Conservation (phyloP, 2,888 invertebrate species). For the Oxytorus armatus region DNA sequence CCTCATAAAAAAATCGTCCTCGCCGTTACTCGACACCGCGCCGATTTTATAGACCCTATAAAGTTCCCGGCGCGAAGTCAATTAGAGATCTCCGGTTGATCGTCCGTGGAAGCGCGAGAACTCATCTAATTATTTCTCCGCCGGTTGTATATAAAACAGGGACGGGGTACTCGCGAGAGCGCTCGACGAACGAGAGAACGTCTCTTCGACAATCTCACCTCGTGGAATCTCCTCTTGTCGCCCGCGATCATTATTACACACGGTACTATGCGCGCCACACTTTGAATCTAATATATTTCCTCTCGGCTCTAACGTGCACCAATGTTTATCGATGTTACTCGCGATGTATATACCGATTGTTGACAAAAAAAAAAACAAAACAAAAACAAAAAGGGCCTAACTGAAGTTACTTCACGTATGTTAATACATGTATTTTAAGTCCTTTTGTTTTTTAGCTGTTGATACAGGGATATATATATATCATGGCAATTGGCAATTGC, state of each 20-base stretch:
- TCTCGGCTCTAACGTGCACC: constrained; percentile 32
- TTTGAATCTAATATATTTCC: constrained; percentile 11
- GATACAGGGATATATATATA: not conserved
- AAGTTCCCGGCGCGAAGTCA: constrained; percentile 52
- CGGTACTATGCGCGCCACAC: too few relatives aligned
- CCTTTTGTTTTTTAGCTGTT: too few relatives aligned
- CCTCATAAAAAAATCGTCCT: constrained; percentile 18
- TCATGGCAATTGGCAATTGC: constrained; percentile 39
- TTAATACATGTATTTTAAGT: too few relatives aligned
- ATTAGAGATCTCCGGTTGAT: constrained; percentile 50
- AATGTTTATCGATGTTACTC: constrained; percentile 12
- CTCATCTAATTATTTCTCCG: constrained; percentile 49
- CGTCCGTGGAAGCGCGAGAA: constrained; percentile 38
- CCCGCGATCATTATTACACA: not conserved
- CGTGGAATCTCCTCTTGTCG: not conserved
- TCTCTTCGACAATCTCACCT: not conserved
- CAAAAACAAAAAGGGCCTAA: too few relatives aligned
- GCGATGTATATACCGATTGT: not conserved
- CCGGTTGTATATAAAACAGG: constrained; percentile 25
- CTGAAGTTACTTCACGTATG: too few relatives aligned
- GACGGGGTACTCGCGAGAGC: not conserved
- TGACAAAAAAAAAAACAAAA: not conserved
- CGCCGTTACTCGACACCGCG: constrained; percentile 26
- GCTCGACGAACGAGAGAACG: not conserved
- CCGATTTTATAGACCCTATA: constrained; percentile 29